phyloP scores from a whole-genome alignment of 2,797 vertebrate genomes.

The Lacerta agilis region DNA sequence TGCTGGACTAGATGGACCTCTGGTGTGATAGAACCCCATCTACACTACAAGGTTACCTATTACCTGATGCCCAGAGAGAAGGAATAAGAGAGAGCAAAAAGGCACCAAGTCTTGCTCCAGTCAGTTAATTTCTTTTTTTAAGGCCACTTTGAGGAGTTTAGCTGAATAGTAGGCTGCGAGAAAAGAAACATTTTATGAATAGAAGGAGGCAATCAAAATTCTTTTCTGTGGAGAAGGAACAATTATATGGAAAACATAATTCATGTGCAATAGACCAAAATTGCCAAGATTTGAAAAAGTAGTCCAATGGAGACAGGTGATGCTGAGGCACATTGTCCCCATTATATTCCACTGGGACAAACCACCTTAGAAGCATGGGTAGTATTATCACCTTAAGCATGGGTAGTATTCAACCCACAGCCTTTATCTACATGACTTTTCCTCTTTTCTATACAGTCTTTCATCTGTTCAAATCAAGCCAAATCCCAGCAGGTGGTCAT shows the following conservation, averaged over 20 bases:
- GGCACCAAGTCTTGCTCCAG: neutral
- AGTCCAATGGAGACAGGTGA: neutral
- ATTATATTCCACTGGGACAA: neutral
- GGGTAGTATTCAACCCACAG: neutral
- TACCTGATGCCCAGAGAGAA: neutral
- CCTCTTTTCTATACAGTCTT: neutral
- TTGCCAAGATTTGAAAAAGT: neutral
- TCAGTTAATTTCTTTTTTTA: neutral
- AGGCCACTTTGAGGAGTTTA: neutral
- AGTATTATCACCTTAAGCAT: too few species aligned
- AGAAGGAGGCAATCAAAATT: too few species aligned
- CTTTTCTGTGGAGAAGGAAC: neutral
- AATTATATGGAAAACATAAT: neutral
- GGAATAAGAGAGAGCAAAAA: neutral
- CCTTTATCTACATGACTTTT: neutral
- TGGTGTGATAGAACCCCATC: too few species aligned
- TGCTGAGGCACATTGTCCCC: neutral
- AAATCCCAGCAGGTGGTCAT: conserved; percentile 10
- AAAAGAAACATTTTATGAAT: neutral
- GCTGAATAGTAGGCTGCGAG: neutral
- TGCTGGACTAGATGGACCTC: too few species aligned
- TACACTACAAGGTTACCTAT: too few species aligned
- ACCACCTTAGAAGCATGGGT: neutral
- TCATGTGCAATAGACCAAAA: neutral
- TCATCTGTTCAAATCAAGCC: conserved; percentile 8